Evolutionary conservation across 2,113 vertebrate species (phyloP), one percentile per base, ranked within the genome.

Genomic region (Potamarius usumacintae): DNA sequence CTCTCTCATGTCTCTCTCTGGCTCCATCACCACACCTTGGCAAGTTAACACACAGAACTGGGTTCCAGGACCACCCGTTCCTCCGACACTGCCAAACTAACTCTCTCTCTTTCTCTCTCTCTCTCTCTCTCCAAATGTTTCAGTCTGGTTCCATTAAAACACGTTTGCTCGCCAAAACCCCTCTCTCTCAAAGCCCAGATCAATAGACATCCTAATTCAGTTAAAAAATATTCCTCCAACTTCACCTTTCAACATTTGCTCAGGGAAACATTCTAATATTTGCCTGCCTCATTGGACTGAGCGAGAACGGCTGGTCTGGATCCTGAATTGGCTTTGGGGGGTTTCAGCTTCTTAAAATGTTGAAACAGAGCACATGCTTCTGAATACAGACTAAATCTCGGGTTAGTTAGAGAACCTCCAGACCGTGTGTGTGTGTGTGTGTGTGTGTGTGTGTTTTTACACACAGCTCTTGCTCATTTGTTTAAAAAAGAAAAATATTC

Each of bases 11-110:
- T 57, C 52, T 80, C 6, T 17, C n/a, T 9, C 53, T 58, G 77
- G 77, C 77, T 80, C n/a, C 0, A 3, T 30, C 77, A 30, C n/a
- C 15, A 58, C 77, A 58, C 9, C 4, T 6, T 76, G 72, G 72
- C 72, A 80, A 58, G 77, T 53, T 57, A 30, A 27, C 77, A 30
- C 20, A 27, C 53, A 57, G 52, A 79, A 27, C 52, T 7, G 14
- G n/a, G 52, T 57, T 79, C 52, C 77, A 80, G 53, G n/a, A 80
- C 77, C 77, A 80, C n/a, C 14, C 77, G 76, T 18, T 78, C 76
- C 52, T 78, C 52, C 76, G 7, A 27, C 52, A 30, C 5, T 53
- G 52, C 50, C 50, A 78, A 78, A 27, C 76, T 8, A 5, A 8
- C 71, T 8, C 25, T 27, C 9, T 63, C 62, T 25, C 20, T 62